Conservation (phyloP, 2,888 invertebrate species). For the Gnatocerus cornutus region DNA sequence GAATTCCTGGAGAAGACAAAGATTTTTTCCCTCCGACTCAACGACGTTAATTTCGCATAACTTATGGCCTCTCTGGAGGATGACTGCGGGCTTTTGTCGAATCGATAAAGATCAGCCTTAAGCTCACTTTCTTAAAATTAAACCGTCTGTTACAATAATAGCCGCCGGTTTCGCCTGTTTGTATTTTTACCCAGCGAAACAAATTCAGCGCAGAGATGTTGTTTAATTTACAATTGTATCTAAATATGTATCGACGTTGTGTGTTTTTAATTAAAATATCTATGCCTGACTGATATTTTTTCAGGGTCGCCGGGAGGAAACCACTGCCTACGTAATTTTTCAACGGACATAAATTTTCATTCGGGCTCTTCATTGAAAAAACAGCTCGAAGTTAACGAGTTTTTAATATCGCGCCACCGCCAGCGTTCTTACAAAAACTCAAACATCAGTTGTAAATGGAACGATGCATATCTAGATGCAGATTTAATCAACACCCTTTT, state of each 20-base stretch:
- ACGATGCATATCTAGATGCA: conserved; percentile 23
- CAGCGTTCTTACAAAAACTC: conserved; percentile 11
- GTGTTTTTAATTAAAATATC: conserved; percentile 28
- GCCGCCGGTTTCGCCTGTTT: conserved; percentile 22
- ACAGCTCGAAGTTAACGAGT: conserved; percentile 23
- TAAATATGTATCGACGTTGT: conserved; percentile 25
- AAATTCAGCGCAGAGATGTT: conserved; percentile 18
- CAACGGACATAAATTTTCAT: conserved; percentile 7
- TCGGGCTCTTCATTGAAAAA: conserved; percentile 18
- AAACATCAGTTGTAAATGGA: conserved; percentile 16
- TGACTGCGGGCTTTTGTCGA: conserved; percentile 1
- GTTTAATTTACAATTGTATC: conserved; percentile 20
- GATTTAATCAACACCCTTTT: conserved; percentile 24
- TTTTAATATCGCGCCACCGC: conserved; percentile 28
- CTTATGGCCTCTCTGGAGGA: conserved; percentile 1
- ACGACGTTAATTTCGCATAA: conserved; percentile 18
- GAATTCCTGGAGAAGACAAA: conserved; percentile 8
- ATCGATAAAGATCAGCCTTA: conserved; percentile 21
- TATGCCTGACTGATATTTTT: conserved; percentile 15
- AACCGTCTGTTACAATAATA: conserved; percentile 37
- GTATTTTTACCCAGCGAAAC: conserved; percentile 30
- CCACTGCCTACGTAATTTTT: background rate
- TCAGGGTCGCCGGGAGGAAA: conserved; percentile 8
- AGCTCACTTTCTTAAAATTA: conserved; percentile 30
- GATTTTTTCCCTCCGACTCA: conserved; percentile 3